phyloP scores from a whole-genome alignment of 2,888 invertebrate genomes.

The Pterostichus niger region DNA sequence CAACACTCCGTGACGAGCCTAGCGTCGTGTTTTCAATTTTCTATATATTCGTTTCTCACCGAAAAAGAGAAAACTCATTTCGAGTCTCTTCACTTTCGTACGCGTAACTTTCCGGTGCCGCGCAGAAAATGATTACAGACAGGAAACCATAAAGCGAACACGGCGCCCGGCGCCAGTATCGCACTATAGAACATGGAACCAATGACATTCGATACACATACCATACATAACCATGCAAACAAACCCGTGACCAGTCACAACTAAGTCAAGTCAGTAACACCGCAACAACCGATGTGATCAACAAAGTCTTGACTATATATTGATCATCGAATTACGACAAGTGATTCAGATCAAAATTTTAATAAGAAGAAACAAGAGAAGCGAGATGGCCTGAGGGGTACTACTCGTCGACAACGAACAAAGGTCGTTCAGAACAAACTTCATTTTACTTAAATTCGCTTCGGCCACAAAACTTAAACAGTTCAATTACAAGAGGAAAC shows the following conservation, averaged over 20 bases:
- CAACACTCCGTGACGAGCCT: constrained; percentile 16
- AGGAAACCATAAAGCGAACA: constrained; percentile 58
- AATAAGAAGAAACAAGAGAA: constrained; percentile 58
- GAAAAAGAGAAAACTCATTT: constrained; percentile 60
- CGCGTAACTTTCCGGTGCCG: constrained; percentile 59
- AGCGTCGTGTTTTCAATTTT: constrained; percentile 57
- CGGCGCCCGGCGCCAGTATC: constrained; percentile 25
- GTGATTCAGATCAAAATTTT: constrained; percentile 62
- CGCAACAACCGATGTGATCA: background rate
- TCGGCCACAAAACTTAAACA: constrained; percentile 65
- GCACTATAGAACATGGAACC: constrained; percentile 33
- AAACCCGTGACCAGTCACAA: too few relatives aligned
- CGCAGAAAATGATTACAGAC: constrained; percentile 58
- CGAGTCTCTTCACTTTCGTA: constrained; percentile 57
- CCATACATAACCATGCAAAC: too few relatives aligned
- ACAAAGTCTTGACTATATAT: constrained; percentile 30
- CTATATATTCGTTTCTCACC: constrained; percentile 54
- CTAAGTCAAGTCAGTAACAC: too few relatives aligned
- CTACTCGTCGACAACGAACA: constrained; percentile 45
- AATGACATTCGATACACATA: too few relatives aligned
- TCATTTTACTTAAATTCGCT: constrained; percentile 62
- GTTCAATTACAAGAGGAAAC: constrained; percentile 64
- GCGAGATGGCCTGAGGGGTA: constrained; percentile 1
- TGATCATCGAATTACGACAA: constrained; percentile 62
- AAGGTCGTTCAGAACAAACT: constrained; percentile 61